phyloP scores from a whole-genome alignment of 2,797 vertebrate species.

The Tympanoctomys barrerae region DNA sequence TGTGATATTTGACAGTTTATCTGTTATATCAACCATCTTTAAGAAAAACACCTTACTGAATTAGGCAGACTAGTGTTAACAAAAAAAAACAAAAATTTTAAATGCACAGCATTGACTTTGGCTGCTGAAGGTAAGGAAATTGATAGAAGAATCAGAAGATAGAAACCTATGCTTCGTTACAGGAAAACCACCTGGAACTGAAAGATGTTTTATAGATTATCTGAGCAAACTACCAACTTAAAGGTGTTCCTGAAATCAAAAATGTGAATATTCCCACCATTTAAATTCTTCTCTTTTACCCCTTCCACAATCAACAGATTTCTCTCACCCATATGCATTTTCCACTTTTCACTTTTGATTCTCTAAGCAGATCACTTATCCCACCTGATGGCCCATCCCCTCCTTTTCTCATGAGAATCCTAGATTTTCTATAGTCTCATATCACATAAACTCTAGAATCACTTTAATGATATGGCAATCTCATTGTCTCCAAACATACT shows the following conservation, averaged over 20 bases:
- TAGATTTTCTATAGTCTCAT: not conserved
- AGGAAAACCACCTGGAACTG: not conserved
- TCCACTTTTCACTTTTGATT: not conserved
- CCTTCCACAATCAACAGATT: not conserved
- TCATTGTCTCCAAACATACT: not conserved
- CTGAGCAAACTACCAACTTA: not conserved
- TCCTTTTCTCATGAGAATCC: not conserved
- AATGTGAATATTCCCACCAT: not conserved
- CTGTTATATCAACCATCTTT: not conserved
- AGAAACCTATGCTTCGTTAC: not conserved
- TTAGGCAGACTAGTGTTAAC: not conserved
- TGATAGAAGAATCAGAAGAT: not conserved
- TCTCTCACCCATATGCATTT: not conserved
- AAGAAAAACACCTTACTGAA: not conserved
- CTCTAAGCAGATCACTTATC: not conserved
- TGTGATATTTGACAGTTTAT: not conserved
- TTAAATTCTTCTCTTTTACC: not conserved
- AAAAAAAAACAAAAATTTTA: slow-evolving; percentile 32
- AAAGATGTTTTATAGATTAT: not conserved
- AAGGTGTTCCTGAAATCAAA: not conserved
- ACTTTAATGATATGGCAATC: not conserved
- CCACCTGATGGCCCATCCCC: not conserved
- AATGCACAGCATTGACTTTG: not conserved
- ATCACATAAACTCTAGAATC: not conserved
- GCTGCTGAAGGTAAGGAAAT: not conserved